These are phyloP conservation scores for Parochlus steinenii DNA, from an alignment of 2,888 invertebrate species.

Conservation along the genomic window DNA sequence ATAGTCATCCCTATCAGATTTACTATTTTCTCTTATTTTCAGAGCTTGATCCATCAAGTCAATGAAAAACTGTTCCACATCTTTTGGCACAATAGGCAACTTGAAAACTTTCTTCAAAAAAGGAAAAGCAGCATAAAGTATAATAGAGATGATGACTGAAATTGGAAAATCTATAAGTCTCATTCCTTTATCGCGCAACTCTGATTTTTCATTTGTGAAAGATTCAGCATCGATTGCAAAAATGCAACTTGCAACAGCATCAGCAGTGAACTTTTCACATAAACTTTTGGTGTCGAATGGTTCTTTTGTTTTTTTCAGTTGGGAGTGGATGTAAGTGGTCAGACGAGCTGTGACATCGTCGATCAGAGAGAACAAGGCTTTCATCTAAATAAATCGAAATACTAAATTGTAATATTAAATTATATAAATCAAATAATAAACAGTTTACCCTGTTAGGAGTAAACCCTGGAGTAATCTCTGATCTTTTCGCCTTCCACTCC, in stretches of 20 bases:
- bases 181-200: conserved; percentile 13
- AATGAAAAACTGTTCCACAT: conserved; percentile 15
- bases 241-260: conserved; percentile 21
- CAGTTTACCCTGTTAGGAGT: conserved; percentile 33
- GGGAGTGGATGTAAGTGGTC: conserved; percentile 1
- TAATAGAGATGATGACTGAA: conserved; percentile 8
- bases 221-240: conserved; percentile 24
- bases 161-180: conserved; percentile 12
- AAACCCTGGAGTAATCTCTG: conserved; percentile 33
- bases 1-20: conserved; percentile 16
- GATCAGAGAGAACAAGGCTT: conserved; percentile 13
- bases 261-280: conserved; percentile 12
- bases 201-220: conserved; percentile 14
- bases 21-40: conserved; percentile 12
- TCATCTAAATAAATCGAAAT: conserved; percentile 8
- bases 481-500: conserved; percentile 33
- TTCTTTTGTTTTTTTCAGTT: conserved; percentile 16
- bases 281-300: conserved; percentile 1
- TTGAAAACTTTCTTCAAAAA: conserved; percentile 13
- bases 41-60: conserved; percentile 16
- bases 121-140: conserved; percentile 14
- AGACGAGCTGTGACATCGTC: conserved; percentile 2
- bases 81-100: conserved; percentile 12
- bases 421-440: no score
- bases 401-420: no score